Percentiles rank a stretch among this genome's conserved stretches.
These are phyloP conservation scores for Ganaspis sp. DNA, from an alignment of 1,140 invertebrate species.

Conservation along the genomic window DNA sequence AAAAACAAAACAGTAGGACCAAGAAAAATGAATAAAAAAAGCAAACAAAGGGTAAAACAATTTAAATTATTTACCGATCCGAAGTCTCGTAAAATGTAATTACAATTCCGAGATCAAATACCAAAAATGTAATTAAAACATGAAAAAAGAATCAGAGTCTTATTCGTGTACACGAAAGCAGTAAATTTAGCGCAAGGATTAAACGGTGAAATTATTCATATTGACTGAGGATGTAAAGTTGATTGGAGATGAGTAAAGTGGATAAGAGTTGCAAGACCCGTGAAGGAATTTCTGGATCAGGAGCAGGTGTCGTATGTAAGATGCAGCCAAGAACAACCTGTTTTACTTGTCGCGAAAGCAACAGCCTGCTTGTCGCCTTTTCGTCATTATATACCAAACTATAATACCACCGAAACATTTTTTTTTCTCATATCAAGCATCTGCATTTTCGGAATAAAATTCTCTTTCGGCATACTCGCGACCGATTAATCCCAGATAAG, in stretches of 20 bases:
- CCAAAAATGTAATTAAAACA: neutral
- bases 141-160: neutral
- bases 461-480: neutral
- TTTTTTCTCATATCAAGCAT: neutral
- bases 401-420: neutral
- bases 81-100: no score
- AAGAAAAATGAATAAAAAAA: no score
- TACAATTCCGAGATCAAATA: neutral
- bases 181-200: neutral
- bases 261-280: slow-evolving; percentile 55
- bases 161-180: neutral
- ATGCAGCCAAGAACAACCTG: slow-evolving; percentile 52
- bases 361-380: slow-evolving; percentile 59
- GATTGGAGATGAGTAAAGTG: slow-evolving; percentile 55
- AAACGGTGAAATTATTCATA: slow-evolving; percentile 54
- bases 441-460: neutral
- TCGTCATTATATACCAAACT: slow-evolving; percentile 36
- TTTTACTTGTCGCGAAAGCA: slow-evolving; percentile 43
- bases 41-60: no score
- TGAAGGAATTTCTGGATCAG: slow-evolving; percentile 54
- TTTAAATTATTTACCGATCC: no score
- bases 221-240: slow-evolving; percentile 57
- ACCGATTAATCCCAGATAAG: slow-evolving; percentile 29
- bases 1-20: no score
- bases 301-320: slow-evolving; percentile 53